A percentile compares a stretch with the other conserved stretches of the same genome.
These are phyloP conservation scores for Sebastes jordani DNA, from an alignment of 2,797 vertebrate species.

Conservation along the genomic window DNA sequence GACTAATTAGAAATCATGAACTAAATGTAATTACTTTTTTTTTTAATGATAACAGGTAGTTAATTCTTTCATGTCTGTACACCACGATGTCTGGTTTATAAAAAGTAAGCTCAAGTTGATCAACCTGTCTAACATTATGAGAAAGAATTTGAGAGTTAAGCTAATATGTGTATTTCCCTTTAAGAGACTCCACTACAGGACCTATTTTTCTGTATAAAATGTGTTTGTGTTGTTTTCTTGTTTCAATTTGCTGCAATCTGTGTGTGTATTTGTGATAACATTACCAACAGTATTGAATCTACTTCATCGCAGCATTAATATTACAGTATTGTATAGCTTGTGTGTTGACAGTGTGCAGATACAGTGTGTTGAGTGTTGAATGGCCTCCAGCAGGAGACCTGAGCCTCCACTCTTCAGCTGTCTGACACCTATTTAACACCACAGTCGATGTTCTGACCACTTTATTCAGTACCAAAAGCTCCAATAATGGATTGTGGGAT, in stretches of 20 bases:
- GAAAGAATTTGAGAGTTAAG: neutral
- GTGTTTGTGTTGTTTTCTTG: neutral
- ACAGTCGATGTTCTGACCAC: conserved; percentile 52
- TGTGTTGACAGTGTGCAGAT: neutral
- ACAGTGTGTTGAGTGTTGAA: neutral
- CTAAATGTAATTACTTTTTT: neutral
- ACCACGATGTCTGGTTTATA: neutral
- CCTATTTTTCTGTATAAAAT: neutral
- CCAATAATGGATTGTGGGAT: conserved; percentile 59
- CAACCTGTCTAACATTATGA: neutral
- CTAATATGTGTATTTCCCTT: neutral
- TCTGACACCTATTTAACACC: conserved; percentile 54
- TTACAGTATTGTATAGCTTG: neutral
- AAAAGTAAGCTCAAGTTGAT: neutral
- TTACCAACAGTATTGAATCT: neutral
- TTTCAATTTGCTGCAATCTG: neutral
- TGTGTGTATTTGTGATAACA: neutral
- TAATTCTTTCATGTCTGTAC: neutral
- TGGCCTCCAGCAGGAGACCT: neutral
- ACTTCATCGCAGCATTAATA: neutral
- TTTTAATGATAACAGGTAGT: neutral
- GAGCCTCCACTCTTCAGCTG: conserved; percentile 5
- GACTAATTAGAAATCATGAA: neutral
- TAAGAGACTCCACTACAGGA: too few relatives aligned
- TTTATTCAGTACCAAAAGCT: conserved; percentile 52